phyloP scores from a whole-genome alignment of 1,140 invertebrate genomes.

The Cydia strobilella region DNA sequence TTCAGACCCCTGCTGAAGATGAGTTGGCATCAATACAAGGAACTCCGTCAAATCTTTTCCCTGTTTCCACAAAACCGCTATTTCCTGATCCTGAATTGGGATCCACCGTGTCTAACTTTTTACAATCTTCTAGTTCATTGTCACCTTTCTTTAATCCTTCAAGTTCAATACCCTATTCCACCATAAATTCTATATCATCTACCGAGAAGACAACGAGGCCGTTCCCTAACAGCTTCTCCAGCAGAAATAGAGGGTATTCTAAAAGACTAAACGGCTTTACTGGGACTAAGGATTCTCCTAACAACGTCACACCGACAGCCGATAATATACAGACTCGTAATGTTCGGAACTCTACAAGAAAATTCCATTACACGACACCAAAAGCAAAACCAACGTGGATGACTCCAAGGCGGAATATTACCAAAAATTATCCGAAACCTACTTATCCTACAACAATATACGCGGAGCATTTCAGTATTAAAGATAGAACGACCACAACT shows the following conservation, averaged over 20 bases:
- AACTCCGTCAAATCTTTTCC: conserved; percentile 41
- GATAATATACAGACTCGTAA: conserved; percentile 43
- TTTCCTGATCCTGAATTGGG: conserved; percentile 40
- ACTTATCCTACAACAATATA: conserved; percentile 67
- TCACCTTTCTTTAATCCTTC: conserved; percentile 45
- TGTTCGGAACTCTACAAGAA: conserved; percentile 50
- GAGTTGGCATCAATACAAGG: conserved; percentile 54
- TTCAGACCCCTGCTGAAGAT: conserved; percentile 57
- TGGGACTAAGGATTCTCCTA: conserved; percentile 62
- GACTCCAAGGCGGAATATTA: conserved; percentile 60
- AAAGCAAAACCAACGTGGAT: conserved; percentile 70
- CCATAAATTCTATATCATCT: conserved; percentile 55
- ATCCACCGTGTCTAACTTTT: conserved; percentile 41
- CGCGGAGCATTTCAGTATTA: conserved; percentile 73
- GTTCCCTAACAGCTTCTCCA: conserved; percentile 50
- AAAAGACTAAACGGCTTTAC: conserved; percentile 62
- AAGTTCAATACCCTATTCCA: conserved; percentile 53
- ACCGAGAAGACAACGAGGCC: conserved; percentile 52
- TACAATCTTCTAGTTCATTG: conserved; percentile 43
- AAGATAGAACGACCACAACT: conserved; percentile 56
- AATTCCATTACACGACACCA: conserved; percentile 66
- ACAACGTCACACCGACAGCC: conserved; percentile 61
- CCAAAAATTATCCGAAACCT: conserved; percentile 44
- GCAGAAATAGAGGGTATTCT: conserved; percentile 65
- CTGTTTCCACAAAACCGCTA: conserved; percentile 42